Evolutionary conservation across 1,140 invertebrate species (phyloP).

Genomic region (Eupeodes corollae): DNA sequence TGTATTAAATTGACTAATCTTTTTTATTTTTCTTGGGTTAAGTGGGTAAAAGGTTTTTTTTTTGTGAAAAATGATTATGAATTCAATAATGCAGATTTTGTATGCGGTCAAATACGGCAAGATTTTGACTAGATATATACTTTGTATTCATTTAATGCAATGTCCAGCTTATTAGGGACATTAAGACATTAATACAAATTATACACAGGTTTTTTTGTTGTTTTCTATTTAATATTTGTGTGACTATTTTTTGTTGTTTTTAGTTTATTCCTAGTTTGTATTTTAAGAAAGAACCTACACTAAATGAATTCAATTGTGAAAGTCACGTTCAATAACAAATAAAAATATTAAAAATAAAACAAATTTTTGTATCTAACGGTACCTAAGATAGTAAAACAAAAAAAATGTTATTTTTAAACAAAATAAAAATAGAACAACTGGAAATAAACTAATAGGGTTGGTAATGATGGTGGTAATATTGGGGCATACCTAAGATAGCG

Average conservation of each 20-base stretch:
- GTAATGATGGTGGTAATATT: conserved; percentile 30
- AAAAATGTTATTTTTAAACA: background rate
- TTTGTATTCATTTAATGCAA: background rate
- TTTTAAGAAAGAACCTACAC: conserved; percentile 5
- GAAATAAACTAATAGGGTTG: background rate
- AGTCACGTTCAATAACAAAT: background rate
- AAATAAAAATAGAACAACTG: background rate
- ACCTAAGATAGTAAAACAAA: no score
- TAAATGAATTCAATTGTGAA: background rate
- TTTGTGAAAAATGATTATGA: no score
- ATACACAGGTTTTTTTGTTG: background rate
- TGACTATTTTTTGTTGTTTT: conserved; percentile 7
- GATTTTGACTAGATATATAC: conserved; percentile 26
- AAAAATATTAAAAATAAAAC: background rate
- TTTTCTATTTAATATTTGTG: conserved; percentile 6
- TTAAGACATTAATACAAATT: background rate
- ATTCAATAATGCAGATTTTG: no score
- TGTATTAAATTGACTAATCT: no score
- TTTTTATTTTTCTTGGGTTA: no score
- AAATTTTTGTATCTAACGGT: background rate
- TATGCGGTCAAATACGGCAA: conserved; percentile 15
- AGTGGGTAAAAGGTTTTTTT: no score
- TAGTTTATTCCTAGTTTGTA: conserved; percentile 3
- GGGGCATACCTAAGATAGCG: conserved; percentile 73
- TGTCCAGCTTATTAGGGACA: background rate